These are phyloP conservation scores for Osmerus eperlanus DNA, from an alignment of 2,113 vertebrate genomes.

Conservation along the genomic window DNA sequence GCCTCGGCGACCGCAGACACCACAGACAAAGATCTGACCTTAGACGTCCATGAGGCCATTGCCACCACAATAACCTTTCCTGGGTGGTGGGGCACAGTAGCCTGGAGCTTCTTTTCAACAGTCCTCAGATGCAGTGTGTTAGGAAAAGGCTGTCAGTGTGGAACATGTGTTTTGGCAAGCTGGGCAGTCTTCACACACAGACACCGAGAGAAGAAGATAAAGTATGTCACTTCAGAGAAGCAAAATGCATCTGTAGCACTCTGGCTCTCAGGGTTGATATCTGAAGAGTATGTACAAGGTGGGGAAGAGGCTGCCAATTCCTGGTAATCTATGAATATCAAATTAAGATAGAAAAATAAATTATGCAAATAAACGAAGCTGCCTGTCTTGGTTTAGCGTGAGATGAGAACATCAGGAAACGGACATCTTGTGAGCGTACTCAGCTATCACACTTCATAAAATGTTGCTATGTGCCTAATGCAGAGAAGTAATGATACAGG, in stretches of 20 bases:
- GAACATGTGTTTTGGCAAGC: background rate
- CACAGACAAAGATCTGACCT: no score
- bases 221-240: constrained; percentile 16
- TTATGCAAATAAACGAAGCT: constrained; percentile 50
- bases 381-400: constrained; percentile 40
- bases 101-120: no score
- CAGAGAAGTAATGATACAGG: constrained; percentile 21
- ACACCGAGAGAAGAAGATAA: background rate
- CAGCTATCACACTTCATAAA: constrained; percentile 6
- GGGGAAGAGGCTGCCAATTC: constrained; percentile 39
- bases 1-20: no score
- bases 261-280: constrained; percentile 31
- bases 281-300: constrained; percentile 11
- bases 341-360: constrained; percentile 44
- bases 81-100: no score
- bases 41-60: no score
- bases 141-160: background rate
- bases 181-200: background rate
- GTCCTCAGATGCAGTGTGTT: background rate
- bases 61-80: no score
- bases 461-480: background rate
- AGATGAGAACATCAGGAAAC: constrained; percentile 18
- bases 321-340: constrained; percentile 43
- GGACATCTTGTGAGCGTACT: constrained; percentile 24
- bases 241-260: constrained; percentile 34